Conservation (phyloP, 2,888 invertebrate species). For the Drosophila kambysellisi region DNA sequence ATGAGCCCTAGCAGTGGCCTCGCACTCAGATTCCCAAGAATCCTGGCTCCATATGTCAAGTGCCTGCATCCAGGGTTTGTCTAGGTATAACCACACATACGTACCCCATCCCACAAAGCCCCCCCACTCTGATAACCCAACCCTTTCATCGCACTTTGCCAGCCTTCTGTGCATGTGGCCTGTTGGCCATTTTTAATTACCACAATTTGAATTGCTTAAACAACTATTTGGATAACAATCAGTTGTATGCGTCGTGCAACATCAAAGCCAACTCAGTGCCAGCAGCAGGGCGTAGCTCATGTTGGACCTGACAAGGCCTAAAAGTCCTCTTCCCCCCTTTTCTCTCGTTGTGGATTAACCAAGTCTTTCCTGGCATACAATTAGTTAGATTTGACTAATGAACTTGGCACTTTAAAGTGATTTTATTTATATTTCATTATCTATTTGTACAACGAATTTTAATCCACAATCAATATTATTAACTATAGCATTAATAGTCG, state of each 20-base stretch:
- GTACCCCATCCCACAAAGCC: too few species aligned
- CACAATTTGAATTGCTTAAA: constrained; percentile 80
- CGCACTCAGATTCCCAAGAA: constrained; percentile 46
- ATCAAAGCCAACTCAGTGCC: constrained; percentile 51
- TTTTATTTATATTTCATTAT: neutral
- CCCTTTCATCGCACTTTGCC: constrained; percentile 2
- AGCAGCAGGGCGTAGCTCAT: constrained; percentile 25
- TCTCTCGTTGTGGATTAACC: constrained; percentile 25
- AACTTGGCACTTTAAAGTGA: constrained; percentile 22
- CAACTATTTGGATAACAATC: constrained; percentile 79
- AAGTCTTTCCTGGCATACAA: constrained; percentile 13
- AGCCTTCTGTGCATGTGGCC: constrained; percentile 19
- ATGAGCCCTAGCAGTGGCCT: constrained; percentile 37
- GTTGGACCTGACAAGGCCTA: constrained; percentile 27
- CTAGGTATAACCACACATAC: constrained; percentile 35
- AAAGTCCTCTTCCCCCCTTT: constrained; percentile 13
- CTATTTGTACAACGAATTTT: neutral
- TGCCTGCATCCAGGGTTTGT: constrained; percentile 49
- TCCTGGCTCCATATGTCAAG: constrained; percentile 73
- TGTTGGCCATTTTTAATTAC: constrained; percentile 76
- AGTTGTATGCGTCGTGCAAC: constrained; percentile 57
- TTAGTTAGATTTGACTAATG: constrained; percentile 58
- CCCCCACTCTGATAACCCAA: neutral
- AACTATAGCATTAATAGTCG: neutral
- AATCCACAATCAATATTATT: neutral